phyloP scores from a whole-genome alignment of 1,140 invertebrate genomes.

The Brachionus asplanchnoidis region DNA sequence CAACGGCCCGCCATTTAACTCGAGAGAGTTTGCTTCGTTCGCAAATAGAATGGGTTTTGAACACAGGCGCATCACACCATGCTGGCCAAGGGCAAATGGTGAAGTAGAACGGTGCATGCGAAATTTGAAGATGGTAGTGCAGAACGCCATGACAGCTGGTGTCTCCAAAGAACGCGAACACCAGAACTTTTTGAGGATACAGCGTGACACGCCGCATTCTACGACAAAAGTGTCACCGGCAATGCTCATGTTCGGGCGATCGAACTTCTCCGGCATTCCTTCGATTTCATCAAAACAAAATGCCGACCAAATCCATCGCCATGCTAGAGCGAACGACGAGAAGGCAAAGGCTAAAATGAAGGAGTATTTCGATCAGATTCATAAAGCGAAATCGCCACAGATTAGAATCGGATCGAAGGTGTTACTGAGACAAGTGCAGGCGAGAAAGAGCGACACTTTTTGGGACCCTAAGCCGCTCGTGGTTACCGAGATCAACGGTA shows the following conservation, averaged over 20 bases:
- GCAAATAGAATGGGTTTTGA: constrained; percentile 37
- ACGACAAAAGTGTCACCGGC: no score
- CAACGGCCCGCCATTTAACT: background rate
- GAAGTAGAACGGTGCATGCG: constrained; percentile 43
- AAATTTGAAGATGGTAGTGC: background rate
- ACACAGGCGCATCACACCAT: constrained; percentile 40
- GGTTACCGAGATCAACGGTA: background rate
- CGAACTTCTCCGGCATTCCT: background rate
- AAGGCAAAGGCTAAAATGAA: background rate
- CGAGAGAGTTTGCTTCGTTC: no score
- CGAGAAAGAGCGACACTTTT: background rate
- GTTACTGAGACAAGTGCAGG: background rate
- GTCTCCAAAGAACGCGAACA: no score
- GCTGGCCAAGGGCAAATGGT: constrained; percentile 43
- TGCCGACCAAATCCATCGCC: background rate
- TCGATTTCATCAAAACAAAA: background rate
- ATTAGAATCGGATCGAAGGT: background rate
- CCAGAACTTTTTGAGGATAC: no score
- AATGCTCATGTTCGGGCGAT: background rate
- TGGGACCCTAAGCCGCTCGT: background rate
- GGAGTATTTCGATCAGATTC: background rate
- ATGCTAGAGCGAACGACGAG: background rate
- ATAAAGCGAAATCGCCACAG: background rate
- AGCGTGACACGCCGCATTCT: no score
- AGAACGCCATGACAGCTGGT: no score